Evolutionary conservation across 2,797 vertebrate genomes (phyloP).

Genomic region (Alauda arvensis): DNA sequence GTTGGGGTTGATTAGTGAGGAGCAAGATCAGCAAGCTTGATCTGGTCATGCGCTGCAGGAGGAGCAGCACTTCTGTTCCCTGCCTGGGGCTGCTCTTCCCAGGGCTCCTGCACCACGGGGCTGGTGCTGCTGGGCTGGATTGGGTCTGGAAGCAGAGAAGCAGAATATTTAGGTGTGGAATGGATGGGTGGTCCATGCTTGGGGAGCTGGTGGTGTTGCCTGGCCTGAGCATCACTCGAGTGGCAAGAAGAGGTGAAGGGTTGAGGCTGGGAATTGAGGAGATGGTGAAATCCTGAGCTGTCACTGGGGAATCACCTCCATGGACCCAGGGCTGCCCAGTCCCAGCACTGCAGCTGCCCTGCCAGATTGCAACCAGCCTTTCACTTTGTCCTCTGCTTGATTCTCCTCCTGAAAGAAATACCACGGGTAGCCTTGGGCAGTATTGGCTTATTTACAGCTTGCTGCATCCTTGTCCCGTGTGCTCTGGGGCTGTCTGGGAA

Average conservation of each 20-base stretch:
- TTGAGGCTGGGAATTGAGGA: background rate
- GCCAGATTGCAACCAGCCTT: background rate
- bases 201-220: fast-evolving
- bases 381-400: background rate
- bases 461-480: background rate
- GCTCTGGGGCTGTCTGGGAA: background rate
- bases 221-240: background rate
- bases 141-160: background rate
- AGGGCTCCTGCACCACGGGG: fast-evolving
- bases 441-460: background rate
- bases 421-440: background rate
- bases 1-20: background rate
- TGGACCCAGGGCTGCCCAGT: background rate
- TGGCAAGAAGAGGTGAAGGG: background rate
- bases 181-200: background rate
- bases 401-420: constrained; percentile 6
- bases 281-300: background rate
- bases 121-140: background rate
- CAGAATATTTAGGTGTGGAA: background rate
- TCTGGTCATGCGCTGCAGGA: fast-evolving
- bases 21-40: background rate
- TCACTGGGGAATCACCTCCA: background rate
- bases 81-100: background rate
- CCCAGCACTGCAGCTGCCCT: background rate
- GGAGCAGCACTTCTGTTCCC: background rate